Evolutionary conservation across 2,113 vertebrate genomes (phyloP).

Genomic region (Hippocampus abdominalis): DNA sequence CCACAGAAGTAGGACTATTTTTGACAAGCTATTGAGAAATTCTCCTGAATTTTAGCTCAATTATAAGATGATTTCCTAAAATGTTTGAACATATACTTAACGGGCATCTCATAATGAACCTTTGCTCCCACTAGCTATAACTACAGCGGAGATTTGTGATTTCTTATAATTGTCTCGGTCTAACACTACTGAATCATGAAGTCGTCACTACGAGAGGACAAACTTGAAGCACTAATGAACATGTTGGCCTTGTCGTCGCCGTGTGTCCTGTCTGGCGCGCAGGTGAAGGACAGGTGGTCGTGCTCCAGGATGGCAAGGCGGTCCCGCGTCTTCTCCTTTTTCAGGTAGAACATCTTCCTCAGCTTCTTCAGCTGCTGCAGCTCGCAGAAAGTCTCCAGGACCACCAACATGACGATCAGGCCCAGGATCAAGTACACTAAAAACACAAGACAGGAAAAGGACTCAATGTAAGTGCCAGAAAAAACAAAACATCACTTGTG

Average conservation of each 20-base stretch:
- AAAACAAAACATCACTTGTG: neutral
- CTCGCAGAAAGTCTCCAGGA: constrained; percentile 96
- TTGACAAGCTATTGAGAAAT: constrained; percentile 7
- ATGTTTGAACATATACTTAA: constrained; percentile 36
- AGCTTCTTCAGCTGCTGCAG: constrained; percentile 93
- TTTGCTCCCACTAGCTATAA: constrained; percentile 19
- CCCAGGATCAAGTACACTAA: constrained; percentile 90
- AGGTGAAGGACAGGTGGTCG: constrained; percentile 90
- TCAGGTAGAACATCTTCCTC: constrained; percentile 92
- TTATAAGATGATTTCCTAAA: constrained; percentile 35
- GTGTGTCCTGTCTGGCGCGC: constrained; percentile 75
- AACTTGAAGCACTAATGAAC: constrained; percentile 71
- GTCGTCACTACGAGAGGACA: constrained; percentile 68
- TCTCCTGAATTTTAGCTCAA: constrained; percentile 15
- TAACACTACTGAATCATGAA: constrained; percentile 74
- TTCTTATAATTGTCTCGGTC: neutral
- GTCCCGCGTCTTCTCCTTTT: constrained; percentile 89
- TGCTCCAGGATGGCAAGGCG: constrained; percentile 85
- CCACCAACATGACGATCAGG: constrained; percentile 91
- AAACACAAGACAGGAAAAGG: neutral
- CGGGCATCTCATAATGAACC: constrained; percentile 22
- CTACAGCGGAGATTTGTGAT: constrained; percentile 14
- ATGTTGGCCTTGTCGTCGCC: constrained; percentile 81
- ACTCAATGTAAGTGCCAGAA: neutral
- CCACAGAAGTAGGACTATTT: constrained; percentile 18